Conservation (phyloP, 1,140 invertebrate genomes). For the Diachasma alloeum region DNA sequence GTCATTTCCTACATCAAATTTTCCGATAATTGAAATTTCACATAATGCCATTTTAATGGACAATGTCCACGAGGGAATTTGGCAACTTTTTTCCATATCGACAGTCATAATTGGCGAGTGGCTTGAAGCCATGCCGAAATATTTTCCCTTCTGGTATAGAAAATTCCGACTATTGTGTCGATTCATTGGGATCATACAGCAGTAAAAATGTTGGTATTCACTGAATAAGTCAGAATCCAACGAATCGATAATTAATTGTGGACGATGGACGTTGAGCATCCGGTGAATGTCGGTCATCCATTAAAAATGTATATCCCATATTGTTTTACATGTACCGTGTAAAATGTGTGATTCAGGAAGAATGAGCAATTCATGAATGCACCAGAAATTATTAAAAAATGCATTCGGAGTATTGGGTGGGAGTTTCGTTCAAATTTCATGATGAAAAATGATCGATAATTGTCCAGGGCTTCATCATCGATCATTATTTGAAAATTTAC, state of each 20-base stretch:
- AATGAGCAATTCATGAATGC: background rate
- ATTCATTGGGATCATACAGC: background rate
- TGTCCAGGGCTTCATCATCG: background rate
- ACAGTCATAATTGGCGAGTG: background rate
- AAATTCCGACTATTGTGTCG: background rate
- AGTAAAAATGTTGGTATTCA: background rate
- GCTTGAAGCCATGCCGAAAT: background rate
- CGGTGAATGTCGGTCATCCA: background rate
- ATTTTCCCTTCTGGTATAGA: background rate
- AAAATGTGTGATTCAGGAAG: background rate
- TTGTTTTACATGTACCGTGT: background rate
- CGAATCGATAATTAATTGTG: conserved; percentile 8
- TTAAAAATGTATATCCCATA: background rate
- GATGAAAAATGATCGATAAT: background rate
- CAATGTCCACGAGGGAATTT: background rate
- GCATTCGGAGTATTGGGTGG: background rate
- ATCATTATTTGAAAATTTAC: background rate
- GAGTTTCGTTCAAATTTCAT: background rate
- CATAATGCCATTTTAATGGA: background rate
- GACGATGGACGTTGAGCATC: background rate
- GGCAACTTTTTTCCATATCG: background rate
- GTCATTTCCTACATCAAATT: background rate
- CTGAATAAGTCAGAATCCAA: background rate
- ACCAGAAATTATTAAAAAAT: background rate
- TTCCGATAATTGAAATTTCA: background rate